Evolutionary conservation across 2,888 invertebrate species (phyloP).

Genomic region (Tetragnatha montana): DNA sequence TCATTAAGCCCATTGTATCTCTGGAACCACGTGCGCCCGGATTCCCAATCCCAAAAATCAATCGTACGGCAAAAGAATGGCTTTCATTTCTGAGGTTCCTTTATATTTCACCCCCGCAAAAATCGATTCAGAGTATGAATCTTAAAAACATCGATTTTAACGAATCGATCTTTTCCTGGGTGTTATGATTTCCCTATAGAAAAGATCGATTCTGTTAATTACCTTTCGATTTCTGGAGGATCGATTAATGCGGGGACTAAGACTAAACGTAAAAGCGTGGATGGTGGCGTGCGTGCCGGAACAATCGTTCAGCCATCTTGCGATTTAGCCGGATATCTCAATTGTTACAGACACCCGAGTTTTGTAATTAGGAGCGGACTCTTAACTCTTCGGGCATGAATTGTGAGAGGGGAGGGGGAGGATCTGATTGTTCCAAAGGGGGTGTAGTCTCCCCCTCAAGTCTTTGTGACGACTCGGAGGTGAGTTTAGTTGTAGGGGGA

Average conservation of each 20-base stretch:
- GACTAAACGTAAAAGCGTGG: not conserved
- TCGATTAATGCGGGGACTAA: not conserved
- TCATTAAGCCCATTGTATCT: slow-evolving; percentile 62
- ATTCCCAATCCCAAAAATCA: slow-evolving; percentile 29
- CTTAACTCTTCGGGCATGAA: slow-evolving; percentile 59
- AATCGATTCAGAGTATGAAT: too few species aligned
- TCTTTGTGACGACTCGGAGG: not conserved
- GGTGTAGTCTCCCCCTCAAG: not conserved
- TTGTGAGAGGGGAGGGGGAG: slow-evolving; percentile 15
- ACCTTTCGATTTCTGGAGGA: too few species aligned
- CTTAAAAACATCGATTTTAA: too few species aligned
- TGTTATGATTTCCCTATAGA: too few species aligned
- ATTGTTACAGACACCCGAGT: slow-evolving; percentile 58
- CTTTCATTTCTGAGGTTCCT: slow-evolving; percentile 19
- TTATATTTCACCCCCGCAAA: not conserved
- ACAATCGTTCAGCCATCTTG: slow-evolving; percentile 46
- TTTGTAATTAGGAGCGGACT: slow-evolving; percentile 67
- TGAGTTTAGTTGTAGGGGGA: not conserved
- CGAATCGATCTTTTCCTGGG: too few species aligned
- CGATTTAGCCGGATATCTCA: slow-evolving; percentile 55
- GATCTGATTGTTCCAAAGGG: not conserved
- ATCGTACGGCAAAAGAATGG: slow-evolving; percentile 52
- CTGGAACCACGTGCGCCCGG: slow-evolving; percentile 22
- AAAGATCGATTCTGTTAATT: too few species aligned
- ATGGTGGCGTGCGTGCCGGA: not conserved